Evolutionary conservation across 2,113 vertebrate species (phyloP), one percentile per base, ranked within the genome.

Genomic region (Prunella fulvescens): DNA sequence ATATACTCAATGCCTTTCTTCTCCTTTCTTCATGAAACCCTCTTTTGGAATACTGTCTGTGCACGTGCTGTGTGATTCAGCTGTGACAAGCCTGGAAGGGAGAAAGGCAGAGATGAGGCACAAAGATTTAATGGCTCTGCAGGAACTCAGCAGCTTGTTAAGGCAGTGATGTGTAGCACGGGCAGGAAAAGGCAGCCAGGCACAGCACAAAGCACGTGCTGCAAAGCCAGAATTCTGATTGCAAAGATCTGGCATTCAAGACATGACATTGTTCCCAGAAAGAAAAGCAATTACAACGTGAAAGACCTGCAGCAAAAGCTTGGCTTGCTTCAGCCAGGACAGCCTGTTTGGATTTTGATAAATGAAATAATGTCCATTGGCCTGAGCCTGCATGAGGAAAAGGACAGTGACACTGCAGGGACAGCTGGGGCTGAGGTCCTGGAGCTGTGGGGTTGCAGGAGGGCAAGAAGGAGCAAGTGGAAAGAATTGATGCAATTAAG

Each of bases 191-290:
- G 31, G 12, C 57, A 89, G 69, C 47, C 39, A 28, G 39, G 65
- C 40, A 95, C 13, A 2, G 44, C 56, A 70, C 37, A 94, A 93
- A 86, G 37, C 33, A 10, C 2, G 37, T 0, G 0, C 35, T 1
- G 0, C 54, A 65, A 62, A 57, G 29, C 67, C 91, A 92, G 76
- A 42, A 50, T 77, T 88, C 28, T 69, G 40, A 80, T 3, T 51
- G 58, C 45, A 53, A 40, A 92, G 54, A 42, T 80, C 45, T 93
- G 86, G 92, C 91, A 90, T 56, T 44, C 42, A 67, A 70, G 51
- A 70, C 1, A 4, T 66, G 71, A 60, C 54, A 14, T 62, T 81
- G 47, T 67, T 86, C 72, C 86, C 86, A 78, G 72, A 88, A 95
- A 92, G 35, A 83, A 25, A 70, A 87, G 53, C 51, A 73, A 64